Conservation (phyloP, 2,113 vertebrate species). For the Myrmecobius fasciatus region DNA sequence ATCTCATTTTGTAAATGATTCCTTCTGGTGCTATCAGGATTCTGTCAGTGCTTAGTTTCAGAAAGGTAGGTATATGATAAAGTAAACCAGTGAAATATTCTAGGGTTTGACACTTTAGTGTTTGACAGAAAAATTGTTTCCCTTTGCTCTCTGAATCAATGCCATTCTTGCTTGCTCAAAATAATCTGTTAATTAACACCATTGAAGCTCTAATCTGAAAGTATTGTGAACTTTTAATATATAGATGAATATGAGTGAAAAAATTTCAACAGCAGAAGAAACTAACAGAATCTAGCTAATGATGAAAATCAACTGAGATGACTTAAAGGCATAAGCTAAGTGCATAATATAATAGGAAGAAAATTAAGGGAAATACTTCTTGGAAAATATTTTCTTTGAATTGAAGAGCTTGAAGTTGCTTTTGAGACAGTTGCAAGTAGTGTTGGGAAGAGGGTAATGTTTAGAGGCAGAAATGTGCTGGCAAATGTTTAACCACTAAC, state of each 20-base stretch:
- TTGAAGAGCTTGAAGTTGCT: not conserved
- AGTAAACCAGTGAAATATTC: not conserved
- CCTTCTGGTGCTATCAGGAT: not conserved
- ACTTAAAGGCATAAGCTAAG: not conserved
- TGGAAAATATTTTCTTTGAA: conserved; percentile 21
- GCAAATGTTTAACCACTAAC: not conserved
- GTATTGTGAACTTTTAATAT: not conserved
- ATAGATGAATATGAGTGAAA: not conserved
- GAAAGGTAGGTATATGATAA: not conserved
- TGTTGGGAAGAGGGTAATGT: not conserved
- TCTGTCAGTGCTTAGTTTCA: not conserved
- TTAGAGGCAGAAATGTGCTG: not conserved
- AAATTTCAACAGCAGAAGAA: conserved; percentile 5
- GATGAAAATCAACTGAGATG: conserved; percentile 2
- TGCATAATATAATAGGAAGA: not conserved
- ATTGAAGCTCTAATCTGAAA: not conserved
- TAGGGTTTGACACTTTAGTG: not conserved
- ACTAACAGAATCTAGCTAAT: not conserved
- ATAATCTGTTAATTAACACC: not conserved
- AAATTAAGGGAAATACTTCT: not conserved
- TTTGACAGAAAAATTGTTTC: not conserved
- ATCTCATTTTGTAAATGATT: not conserved
- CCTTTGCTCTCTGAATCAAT: too few relatives aligned
- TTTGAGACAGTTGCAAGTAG: not conserved
- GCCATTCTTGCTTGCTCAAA: too few relatives aligned